Percentiles rank a stretch among this genome's conserved stretches.
Conservation (phyloP, 2,888 invertebrate species). For the Lycia hirtaria region DNA sequence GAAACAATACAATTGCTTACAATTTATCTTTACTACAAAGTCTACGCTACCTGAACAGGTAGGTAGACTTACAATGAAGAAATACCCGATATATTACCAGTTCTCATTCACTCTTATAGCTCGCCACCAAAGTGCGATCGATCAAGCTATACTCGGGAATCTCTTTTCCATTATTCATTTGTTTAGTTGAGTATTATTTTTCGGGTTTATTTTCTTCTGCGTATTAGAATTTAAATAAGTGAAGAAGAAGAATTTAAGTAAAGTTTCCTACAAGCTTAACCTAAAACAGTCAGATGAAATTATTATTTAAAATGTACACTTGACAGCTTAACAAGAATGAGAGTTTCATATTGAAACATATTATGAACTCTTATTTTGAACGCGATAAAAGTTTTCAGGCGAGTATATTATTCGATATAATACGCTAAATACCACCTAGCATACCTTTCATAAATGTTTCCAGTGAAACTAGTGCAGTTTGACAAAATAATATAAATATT, state of each 20-base stretch:
- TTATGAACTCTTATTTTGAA: no score
- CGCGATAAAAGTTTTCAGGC: no score
- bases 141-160: constrained; percentile 40
- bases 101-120: constrained; percentile 34
- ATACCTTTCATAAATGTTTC: no score
- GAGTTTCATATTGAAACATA: no score
- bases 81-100: not conserved
- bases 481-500: no score
- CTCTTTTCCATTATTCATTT: constrained; percentile 39
- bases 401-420: no score
- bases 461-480: no score
- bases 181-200: constrained; percentile 29
- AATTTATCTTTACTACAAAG: not conserved
- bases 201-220: not conserved
- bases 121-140: constrained; percentile 31
- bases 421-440: no score
- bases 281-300: no score
- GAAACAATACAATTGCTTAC: not conserved
- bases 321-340: no score
- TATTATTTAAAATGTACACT: no score
- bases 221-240: not conserved
- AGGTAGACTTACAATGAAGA: not conserved
- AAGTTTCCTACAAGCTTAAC: no score
- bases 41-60: not conserved
- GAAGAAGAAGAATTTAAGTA: not conserved